A percentile compares a stretch with the other conserved stretches of the same genome.
Evolutionary conservation across 2,797 vertebrate genomes (phyloP).

Genomic region (Cirrhinus molitorella): DNA sequence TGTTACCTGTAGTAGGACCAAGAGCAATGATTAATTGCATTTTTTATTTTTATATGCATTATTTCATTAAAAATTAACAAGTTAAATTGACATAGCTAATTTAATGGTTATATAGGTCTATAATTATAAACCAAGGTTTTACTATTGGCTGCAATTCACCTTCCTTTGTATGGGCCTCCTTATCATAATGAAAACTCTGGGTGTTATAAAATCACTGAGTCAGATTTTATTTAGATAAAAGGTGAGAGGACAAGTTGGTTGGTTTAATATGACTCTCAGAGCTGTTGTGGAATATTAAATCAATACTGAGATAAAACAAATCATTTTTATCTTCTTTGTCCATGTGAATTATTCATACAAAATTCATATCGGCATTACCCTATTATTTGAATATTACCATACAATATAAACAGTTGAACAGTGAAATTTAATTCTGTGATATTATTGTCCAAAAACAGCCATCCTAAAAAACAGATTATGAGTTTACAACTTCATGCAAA

Average conservation of each 20-base stretch:
- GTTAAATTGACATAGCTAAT: background rate
- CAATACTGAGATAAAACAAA: constrained; percentile 60
- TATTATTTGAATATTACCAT: constrained; percentile 20
- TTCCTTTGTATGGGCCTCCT: constrained; percentile 17
- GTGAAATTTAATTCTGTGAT: background rate
- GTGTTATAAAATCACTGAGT: constrained; percentile 59
- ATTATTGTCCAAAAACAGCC: background rate
- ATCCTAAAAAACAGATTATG: background rate
- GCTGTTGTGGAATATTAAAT: constrained; percentile 63
- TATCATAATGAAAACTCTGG: constrained; percentile 41
- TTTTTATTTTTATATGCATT: background rate
- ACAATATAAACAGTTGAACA: constrained; percentile 23
- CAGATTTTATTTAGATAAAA: constrained; percentile 58
- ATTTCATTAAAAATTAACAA: constrained; percentile 1
- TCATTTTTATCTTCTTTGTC: constrained; percentile 46
- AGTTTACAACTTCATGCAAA: constrained; percentile 20
- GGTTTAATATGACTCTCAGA: constrained; percentile 57
- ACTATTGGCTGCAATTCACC: constrained; percentile 17
- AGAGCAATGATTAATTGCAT: background rate
- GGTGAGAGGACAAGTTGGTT: constrained; percentile 50
- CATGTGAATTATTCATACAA: constrained; percentile 42
- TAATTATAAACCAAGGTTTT: constrained; percentile 35
- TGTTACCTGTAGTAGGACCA: background rate
- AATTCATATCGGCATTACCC: constrained; percentile 31
- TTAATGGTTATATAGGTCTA: background rate